phyloP scores from a whole-genome alignment of 2,113 vertebrate species.

The Leptosomus discolor region DNA sequence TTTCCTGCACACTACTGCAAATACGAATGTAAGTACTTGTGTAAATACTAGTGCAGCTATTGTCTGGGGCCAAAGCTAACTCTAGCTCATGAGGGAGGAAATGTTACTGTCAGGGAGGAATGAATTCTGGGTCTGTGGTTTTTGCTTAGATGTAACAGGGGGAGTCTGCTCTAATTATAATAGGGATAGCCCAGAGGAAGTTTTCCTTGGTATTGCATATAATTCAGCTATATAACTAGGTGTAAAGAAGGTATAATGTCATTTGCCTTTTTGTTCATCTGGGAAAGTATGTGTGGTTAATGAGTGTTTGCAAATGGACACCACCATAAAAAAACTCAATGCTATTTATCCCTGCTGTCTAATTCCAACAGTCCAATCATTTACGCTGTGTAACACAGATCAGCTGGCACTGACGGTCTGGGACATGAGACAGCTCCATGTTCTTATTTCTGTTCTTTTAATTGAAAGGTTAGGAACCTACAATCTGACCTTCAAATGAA shows the following conservation, averaged over 20 bases:
- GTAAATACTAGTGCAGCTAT: not conserved
- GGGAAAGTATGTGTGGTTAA: not conserved
- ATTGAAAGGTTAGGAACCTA: not conserved
- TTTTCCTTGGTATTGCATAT: not conserved
- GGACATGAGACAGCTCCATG: not conserved
- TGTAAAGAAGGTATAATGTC: not conserved
- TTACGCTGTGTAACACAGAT: not conserved
- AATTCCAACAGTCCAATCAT: not conserved
- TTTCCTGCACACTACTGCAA: not conserved
- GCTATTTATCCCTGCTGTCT: not conserved
- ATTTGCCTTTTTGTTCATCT: not conserved
- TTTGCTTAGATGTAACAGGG: not conserved
- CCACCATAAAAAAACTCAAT: not conserved
- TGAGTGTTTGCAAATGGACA: not conserved
- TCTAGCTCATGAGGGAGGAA: not conserved
- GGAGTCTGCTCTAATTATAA: not conserved
- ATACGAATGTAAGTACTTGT: not conserved
- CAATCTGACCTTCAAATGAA: not conserved
- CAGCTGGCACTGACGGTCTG: not conserved
- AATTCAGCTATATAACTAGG: not conserved
- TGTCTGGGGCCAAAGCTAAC: not conserved
- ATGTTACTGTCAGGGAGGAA: not conserved
- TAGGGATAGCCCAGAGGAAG: not conserved
- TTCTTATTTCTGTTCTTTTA: not conserved
- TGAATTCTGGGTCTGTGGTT: not conserved